These are phyloP conservation scores for Bugulina stolonifera DNA, from an alignment of 2,888 invertebrate species.

Conservation along the genomic window DNA sequence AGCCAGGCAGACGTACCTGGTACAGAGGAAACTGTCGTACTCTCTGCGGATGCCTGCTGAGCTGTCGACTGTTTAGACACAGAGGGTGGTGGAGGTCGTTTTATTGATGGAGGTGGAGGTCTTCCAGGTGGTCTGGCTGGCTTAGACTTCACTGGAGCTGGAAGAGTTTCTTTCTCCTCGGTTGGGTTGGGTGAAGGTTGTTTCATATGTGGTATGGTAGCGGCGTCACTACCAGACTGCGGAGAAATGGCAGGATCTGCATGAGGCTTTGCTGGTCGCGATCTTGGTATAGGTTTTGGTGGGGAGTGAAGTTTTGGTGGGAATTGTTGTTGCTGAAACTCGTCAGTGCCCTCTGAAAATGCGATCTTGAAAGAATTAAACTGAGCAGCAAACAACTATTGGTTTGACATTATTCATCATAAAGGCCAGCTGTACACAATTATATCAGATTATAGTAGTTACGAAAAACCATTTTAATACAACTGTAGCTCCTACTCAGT, in stretches of 20 bases:
- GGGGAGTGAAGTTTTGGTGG: neutral
- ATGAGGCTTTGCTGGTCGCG: neutral
- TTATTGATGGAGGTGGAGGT: constrained; percentile 18
- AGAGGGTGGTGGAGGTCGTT: constrained; percentile 13
- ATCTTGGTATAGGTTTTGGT: constrained; percentile 7
- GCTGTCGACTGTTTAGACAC: neutral
- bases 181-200: neutral
- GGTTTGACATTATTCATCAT: too few species aligned
- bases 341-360: too few species aligned
- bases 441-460: too few species aligned
- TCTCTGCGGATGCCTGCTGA: neutral
- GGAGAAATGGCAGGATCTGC: neutral
- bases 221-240: neutral
- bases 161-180: too few species aligned
- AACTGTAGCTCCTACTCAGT: too few species aligned
- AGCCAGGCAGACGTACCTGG: neutral
- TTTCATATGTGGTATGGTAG: neutral
- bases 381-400: too few species aligned
- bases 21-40: neutral
- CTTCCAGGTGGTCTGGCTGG: neutral
- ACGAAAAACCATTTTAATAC: too few species aligned
- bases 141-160: neutral
- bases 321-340: neutral
- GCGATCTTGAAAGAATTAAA: too few species aligned
- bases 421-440: too few species aligned